phyloP scores from a whole-genome alignment of 2,888 invertebrate species.

The Drosophila anceps region DNA sequence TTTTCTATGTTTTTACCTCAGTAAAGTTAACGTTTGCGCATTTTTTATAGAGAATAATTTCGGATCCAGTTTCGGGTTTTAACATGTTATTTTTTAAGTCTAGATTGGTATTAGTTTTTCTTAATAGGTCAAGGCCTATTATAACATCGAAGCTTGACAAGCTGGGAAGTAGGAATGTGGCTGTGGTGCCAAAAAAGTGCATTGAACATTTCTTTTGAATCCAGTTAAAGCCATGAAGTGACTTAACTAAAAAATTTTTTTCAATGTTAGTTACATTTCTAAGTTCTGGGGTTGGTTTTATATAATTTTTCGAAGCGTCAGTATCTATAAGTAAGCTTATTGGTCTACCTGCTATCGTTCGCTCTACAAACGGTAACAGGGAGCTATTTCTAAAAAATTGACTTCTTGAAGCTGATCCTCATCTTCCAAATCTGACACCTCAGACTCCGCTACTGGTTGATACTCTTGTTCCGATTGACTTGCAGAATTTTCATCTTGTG shows the following conservation, averaged over 20 bases:
- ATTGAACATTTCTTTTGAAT: too few species aligned
- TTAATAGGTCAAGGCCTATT: too few species aligned
- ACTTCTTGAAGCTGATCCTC: conserved; percentile 2
- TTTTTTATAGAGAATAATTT: neutral
- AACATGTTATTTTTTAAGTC: too few species aligned
- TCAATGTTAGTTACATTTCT: neutral
- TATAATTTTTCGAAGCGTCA: neutral
- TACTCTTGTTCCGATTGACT: neutral
- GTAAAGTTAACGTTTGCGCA: neutral
- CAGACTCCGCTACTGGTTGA: neutral
- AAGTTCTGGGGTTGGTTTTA: conserved; percentile 1
- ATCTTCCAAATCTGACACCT: neutral
- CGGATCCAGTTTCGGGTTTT: too few species aligned
- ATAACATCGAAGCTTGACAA: too few species aligned
- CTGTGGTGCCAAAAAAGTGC: too few species aligned
- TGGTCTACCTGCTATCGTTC: neutral
- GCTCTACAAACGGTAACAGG: conserved; percentile 3
- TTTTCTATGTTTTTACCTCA: neutral
- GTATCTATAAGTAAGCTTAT: neutral
- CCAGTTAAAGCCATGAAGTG: neutral
- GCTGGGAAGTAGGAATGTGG: too few species aligned
- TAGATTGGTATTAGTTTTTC: too few species aligned
- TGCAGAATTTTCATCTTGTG: neutral
- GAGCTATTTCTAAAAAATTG: conserved; percentile 1
- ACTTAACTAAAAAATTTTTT: conserved; percentile 1